phyloP scores from a whole-genome alignment of 1,140 invertebrate genomes.

The Drosophila nannoptera region DNA sequence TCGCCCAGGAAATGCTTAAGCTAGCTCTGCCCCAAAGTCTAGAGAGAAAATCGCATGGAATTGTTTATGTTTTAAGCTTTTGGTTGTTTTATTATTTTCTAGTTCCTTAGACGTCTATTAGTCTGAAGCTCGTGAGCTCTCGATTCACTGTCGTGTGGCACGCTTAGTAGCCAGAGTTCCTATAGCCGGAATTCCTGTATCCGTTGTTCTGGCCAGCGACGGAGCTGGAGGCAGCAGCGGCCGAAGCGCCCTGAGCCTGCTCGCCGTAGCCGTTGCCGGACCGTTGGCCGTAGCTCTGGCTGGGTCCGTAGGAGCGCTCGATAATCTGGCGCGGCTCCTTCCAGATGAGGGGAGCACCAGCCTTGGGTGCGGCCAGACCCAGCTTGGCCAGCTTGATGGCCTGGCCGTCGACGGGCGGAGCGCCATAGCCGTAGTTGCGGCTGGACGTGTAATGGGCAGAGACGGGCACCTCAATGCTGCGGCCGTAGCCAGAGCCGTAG shows the following conservation, averaged over 20 bases:
- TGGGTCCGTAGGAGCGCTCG: slow-evolving; percentile 18
- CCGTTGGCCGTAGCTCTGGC: slow-evolving; percentile 36
- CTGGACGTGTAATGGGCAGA: slow-evolving; percentile 27
- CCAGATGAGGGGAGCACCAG: slow-evolving; percentile 51
- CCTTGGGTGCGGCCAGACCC: slow-evolving; percentile 50
- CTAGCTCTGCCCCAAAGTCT: no score
- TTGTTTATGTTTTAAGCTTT: slow-evolving; percentile 41
- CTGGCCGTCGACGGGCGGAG: slow-evolving; percentile 53
- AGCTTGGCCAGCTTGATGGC: slow-evolving; percentile 60
- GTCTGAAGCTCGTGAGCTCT: slow-evolving; percentile 20
- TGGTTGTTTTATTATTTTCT: slow-evolving; percentile 53
- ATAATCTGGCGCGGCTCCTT: slow-evolving; percentile 42
- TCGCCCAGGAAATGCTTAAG: no score
- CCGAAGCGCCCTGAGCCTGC: slow-evolving; percentile 61
- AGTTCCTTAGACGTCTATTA: slow-evolving; percentile 43
- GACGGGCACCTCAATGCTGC: slow-evolving; percentile 35
- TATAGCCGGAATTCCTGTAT: slow-evolving; percentile 39
- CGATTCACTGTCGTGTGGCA: slow-evolving; percentile 46
- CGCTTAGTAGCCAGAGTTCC: slow-evolving; percentile 50
- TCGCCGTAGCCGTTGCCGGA: slow-evolving; percentile 24
- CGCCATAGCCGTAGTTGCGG: slow-evolving; percentile 46
- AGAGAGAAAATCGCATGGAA: no score
- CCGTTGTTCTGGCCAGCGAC: slow-evolving; percentile 52
- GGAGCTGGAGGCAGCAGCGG: slow-evolving; percentile 60
- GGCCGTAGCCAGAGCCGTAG: slow-evolving; percentile 25